Evolutionary conservation across 2,888 invertebrate genomes (phyloP).

Genomic region (Tinea trinotella): DNA sequence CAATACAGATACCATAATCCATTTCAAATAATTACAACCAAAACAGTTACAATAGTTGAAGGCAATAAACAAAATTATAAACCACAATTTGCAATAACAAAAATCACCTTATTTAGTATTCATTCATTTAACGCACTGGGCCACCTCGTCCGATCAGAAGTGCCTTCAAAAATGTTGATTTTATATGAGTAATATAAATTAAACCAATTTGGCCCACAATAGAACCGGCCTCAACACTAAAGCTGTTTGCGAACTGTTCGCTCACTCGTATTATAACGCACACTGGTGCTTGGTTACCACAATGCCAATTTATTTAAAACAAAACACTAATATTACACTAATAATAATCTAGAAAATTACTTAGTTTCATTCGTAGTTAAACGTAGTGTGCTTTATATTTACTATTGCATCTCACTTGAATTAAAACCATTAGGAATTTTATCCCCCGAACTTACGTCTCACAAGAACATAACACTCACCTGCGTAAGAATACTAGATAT

Average conservation of each 20-base stretch:
- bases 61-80: slow-evolving; percentile 54
- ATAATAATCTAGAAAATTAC: slow-evolving; percentile 70
- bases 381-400: slow-evolving; percentile 48
- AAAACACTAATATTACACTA: slow-evolving; percentile 57
- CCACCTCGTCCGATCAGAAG: slow-evolving; percentile 95
- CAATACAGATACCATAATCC: slow-evolving; percentile 1
- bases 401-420: background rate
- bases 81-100: slow-evolving; percentile 25
- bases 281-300: slow-evolving; percentile 38
- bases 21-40: slow-evolving; percentile 27
- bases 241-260: slow-evolving; percentile 54
- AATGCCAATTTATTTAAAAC: slow-evolving; percentile 48
- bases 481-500: too few relatives aligned
- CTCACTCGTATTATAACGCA: slow-evolving; percentile 41
- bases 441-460: too few relatives aligned
- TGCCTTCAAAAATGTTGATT: slow-evolving; percentile 92
- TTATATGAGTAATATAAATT: slow-evolving; percentile 87
- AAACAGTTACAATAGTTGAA: slow-evolving; percentile 88
- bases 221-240: slow-evolving; percentile 83
- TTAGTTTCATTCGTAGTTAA: slow-evolving; percentile 71
- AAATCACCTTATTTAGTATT: slow-evolving; percentile 38
- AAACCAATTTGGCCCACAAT: slow-evolving; percentile 89
- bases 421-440: too few relatives aligned
- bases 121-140: slow-evolving; percentile 82
- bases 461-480: too few relatives aligned